phyloP scores from a whole-genome alignment of 2,888 invertebrate genomes.

The Lepidochrysops patricia region DNA sequence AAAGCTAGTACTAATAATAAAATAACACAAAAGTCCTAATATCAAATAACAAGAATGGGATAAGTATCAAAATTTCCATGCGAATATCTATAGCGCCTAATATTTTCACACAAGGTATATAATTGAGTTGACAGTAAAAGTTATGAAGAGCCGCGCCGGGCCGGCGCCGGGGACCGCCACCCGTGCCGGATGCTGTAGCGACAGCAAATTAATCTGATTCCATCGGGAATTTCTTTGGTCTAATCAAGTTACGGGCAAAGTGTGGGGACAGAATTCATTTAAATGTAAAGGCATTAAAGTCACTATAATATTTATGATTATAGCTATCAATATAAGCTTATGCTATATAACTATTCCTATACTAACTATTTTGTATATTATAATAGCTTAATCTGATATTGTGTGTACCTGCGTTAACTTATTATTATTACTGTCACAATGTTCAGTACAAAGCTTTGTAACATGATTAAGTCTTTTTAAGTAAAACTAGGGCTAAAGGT shows the following conservation, averaged over 20 bases:
- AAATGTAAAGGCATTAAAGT: too few species aligned
- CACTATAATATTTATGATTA: too few species aligned
- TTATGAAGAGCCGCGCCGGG: slow-evolving; percentile 60
- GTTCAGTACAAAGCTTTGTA: too few species aligned
- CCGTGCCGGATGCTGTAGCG: slow-evolving; percentile 49
- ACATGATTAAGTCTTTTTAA: too few species aligned
- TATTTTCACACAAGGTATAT: slow-evolving; percentile 24
- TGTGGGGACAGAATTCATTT: too few species aligned
- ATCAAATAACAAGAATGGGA: not conserved
- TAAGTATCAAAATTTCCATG: not conserved
- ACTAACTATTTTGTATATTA: too few species aligned
- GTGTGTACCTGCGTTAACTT: too few species aligned
- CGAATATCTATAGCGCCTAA: slow-evolving; percentile 8
- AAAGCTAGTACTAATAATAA: not conserved
- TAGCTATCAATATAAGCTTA: too few species aligned
- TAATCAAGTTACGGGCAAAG: not conserved
- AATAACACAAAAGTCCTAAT: not conserved
- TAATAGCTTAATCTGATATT: too few species aligned
- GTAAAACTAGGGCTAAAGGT: too few species aligned
- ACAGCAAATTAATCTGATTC: slow-evolving; percentile 28
- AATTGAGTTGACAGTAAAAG: slow-evolving; percentile 66
- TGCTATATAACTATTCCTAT: too few species aligned
- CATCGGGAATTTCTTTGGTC: slow-evolving; percentile 18
- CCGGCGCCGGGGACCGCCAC: slow-evolving; percentile 62
- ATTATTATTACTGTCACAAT: too few species aligned